Percentiles rank a stretch among this genome's conserved stretches.
phyloP scores from a whole-genome alignment of 2,888 invertebrate genomes.

The Cantharis nigra region DNA sequence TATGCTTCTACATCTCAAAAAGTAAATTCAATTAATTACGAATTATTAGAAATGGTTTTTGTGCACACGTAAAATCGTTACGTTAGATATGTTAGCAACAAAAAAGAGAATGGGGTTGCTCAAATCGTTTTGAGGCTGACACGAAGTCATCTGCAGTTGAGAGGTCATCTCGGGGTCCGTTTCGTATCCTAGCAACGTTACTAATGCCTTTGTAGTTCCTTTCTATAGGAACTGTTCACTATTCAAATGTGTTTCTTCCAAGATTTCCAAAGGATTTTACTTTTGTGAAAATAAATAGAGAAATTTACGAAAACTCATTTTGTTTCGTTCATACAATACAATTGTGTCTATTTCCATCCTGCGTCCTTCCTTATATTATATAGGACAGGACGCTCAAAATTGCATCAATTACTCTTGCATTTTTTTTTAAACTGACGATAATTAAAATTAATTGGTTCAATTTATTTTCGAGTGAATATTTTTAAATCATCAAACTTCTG shows the following conservation, averaged over 20 bases:
- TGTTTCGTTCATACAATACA: neutral
- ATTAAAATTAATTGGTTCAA: neutral
- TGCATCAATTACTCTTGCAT: neutral
- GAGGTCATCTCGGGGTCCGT: constrained; percentile 52
- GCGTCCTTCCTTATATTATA: neutral
- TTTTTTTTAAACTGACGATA: neutral
- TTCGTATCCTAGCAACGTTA: constrained; percentile 32
- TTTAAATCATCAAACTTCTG: neutral
- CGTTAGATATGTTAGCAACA: constrained; percentile 3
- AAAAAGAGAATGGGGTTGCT: constrained; percentile 19
- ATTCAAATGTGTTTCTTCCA: constrained; percentile 20
- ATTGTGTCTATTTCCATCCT: neutral
- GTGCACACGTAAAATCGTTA: neutral
- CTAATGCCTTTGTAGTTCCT: constrained; percentile 13
- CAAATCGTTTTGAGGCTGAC: constrained; percentile 32
- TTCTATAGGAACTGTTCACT: constrained; percentile 18
- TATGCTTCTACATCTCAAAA: neutral
- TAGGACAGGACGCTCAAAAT: neutral
- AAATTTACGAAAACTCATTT: neutral
- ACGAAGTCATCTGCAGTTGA: constrained; percentile 53
- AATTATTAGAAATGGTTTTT: neutral
- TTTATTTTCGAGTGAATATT: neutral
- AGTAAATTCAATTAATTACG: neutral
- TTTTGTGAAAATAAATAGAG: neutral
- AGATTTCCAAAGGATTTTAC: constrained; percentile 3